Evolutionary conservation across 2,797 vertebrate species (phyloP).

Genomic region (Onychomys arenicola): DNA sequence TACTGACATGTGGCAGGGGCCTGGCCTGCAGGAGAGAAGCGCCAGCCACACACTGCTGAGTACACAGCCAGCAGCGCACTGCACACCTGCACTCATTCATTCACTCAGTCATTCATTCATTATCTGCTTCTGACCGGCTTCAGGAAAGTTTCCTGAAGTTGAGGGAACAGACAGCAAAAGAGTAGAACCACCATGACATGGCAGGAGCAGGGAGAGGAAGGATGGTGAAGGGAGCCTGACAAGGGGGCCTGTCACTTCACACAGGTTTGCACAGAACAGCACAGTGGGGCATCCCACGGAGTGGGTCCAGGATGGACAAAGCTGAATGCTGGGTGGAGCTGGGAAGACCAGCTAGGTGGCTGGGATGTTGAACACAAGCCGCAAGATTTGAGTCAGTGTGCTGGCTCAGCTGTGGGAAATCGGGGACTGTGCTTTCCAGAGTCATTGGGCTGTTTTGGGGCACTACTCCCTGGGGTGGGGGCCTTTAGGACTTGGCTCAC

Average conservation of each 20-base stretch:
- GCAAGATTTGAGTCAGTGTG: neutral
- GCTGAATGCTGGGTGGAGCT: neutral
- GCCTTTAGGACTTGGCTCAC: neutral
- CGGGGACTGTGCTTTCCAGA: neutral
- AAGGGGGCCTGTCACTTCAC: neutral
- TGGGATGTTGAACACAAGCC: neutral
- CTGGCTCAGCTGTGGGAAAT: neutral
- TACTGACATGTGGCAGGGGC: neutral
- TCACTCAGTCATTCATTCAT: neutral
- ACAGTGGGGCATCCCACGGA: neutral
- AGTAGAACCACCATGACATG: neutral
- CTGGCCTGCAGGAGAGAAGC: neutral
- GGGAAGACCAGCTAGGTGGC: neutral
- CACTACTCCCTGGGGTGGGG: neutral
- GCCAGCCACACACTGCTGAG: neutral
- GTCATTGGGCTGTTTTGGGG: neutral
- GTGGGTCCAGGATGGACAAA: neutral
- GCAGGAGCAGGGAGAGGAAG: neutral
- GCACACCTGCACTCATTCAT: rapidly evolving
- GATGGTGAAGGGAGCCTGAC: neutral
- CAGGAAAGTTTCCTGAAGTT: neutral
- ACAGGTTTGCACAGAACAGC: neutral
- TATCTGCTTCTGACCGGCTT: neutral
- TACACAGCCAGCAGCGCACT: too few relatives aligned
- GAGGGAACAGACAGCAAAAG: neutral